Percentiles rank a stretch among this genome's conserved stretches.
These are phyloP conservation scores for Pedicia rivosa DNA, from an alignment of 2,888 invertebrate genomes.

Conservation along the genomic window DNA sequence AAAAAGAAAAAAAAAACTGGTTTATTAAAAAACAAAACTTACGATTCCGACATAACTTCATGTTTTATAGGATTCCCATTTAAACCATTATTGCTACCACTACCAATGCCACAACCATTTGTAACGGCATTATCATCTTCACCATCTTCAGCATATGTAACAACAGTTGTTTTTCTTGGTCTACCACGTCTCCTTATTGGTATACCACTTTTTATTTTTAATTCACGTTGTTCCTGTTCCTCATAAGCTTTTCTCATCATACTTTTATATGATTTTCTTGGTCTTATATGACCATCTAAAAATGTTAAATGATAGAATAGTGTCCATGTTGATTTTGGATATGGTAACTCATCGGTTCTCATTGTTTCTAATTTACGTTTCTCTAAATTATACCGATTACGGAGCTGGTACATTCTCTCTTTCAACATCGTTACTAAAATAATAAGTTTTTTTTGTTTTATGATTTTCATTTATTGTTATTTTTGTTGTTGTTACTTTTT, in stretches of 20 bases:
- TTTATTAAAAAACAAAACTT: too few relatives aligned
- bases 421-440: conserved; percentile 25
- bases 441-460: too few relatives aligned
- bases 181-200: background rate
- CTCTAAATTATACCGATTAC: conserved; percentile 31
- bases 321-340: conserved; percentile 27
- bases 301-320: conserved; percentile 27
- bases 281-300: conserved; percentile 27
- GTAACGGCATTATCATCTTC: background rate
- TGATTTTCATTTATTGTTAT: too few relatives aligned
- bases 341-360: conserved; percentile 16
- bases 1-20: too few relatives aligned
- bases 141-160: background rate
- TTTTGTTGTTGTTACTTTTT: too few relatives aligned
- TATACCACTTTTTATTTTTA: background rate
- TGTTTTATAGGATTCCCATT: background rate
- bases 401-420: conserved; percentile 30
- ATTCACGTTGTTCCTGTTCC: background rate
- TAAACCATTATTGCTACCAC: background rate
- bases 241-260: conserved; percentile 13
- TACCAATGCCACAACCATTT: background rate
- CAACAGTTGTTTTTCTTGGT: too few relatives aligned
- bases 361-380: conserved; percentile 25
- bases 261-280: conserved; percentile 26
- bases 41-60: too few relatives aligned